Evolutionary conservation across 2,797 vertebrate genomes (phyloP).

Genomic region (Acipenser transmontanus): DNA sequence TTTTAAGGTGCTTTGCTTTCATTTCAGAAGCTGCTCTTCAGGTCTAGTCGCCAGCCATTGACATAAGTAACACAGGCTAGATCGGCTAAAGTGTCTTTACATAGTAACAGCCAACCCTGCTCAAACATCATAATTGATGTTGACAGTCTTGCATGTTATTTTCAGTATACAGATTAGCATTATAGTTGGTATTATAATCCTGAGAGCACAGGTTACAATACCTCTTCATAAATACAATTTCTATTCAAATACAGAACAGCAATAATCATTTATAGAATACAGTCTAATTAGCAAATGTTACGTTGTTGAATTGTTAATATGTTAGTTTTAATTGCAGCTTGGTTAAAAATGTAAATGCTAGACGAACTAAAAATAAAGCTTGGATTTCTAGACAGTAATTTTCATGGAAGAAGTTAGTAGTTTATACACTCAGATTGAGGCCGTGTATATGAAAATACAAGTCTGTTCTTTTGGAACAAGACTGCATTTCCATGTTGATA

Average conservation of each 20-base stretch:
- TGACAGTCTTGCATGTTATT: too few species aligned
- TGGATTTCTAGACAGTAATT: not conserved
- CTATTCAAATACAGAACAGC: too few species aligned
- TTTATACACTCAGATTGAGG: not conserved
- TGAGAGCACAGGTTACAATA: not conserved
- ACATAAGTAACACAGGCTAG: too few species aligned
- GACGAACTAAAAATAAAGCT: not conserved
- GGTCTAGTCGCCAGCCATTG: too few species aligned
- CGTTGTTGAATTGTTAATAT: not conserved
- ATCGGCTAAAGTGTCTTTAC: too few species aligned
- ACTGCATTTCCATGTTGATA: not conserved
- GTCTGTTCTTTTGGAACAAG: constrained; percentile 1
- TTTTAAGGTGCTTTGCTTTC: too few species aligned
- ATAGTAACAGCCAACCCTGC: too few species aligned
- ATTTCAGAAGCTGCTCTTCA: too few species aligned
- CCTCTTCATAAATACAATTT: too few species aligned
- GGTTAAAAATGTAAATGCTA: not conserved
- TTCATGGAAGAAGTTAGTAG: not conserved
- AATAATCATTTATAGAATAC: too few species aligned
- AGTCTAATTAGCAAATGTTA: too few species aligned
- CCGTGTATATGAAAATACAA: not conserved
- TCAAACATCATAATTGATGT: too few species aligned
- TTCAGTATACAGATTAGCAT: not conserved
- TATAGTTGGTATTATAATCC: not conserved
- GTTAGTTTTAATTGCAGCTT: not conserved